phyloP scores from a whole-genome alignment of 2,797 vertebrate species.

The Champsocephalus gunnari region DNA sequence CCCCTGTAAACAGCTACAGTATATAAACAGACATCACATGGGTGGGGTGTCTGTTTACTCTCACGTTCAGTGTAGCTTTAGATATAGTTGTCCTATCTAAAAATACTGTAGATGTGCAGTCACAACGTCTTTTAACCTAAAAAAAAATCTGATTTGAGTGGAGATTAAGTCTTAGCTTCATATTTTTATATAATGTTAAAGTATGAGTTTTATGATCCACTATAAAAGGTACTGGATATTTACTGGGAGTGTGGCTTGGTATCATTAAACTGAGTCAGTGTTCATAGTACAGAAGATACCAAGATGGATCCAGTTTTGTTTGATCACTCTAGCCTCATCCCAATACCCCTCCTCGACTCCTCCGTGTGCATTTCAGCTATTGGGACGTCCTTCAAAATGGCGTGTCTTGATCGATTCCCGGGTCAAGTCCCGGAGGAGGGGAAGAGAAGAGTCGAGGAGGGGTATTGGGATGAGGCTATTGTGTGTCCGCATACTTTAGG shows the following conservation, averaged over 20 bases:
- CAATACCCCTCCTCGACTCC: too few relatives aligned
- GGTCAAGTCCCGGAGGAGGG: too few relatives aligned
- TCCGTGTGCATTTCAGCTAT: too few relatives aligned
- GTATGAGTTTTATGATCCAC: neutral
- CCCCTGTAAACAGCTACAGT: conserved; percentile 39
- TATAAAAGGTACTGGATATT: neutral
- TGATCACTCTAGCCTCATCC: neutral
- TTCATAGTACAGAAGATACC: neutral
- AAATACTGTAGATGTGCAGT: neutral
- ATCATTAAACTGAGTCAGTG: neutral
- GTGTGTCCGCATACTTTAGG: too few relatives aligned
- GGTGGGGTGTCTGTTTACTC: conserved; percentile 37
- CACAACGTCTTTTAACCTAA: neutral
- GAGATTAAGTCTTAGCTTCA: neutral
- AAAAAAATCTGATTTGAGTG: neutral
- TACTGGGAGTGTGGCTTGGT: neutral
- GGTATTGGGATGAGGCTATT: too few relatives aligned
- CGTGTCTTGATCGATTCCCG: too few relatives aligned
- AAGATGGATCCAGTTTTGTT: neutral
- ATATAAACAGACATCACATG: conserved; percentile 42
- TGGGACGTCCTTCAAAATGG: too few relatives aligned
- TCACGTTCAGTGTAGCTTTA: neutral
- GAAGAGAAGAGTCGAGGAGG: too few relatives aligned
- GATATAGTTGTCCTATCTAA: neutral
- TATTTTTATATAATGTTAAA: neutral